phyloP scores from a whole-genome alignment of 2,113 vertebrate species.

The Patagioenas fasciata region DNA sequence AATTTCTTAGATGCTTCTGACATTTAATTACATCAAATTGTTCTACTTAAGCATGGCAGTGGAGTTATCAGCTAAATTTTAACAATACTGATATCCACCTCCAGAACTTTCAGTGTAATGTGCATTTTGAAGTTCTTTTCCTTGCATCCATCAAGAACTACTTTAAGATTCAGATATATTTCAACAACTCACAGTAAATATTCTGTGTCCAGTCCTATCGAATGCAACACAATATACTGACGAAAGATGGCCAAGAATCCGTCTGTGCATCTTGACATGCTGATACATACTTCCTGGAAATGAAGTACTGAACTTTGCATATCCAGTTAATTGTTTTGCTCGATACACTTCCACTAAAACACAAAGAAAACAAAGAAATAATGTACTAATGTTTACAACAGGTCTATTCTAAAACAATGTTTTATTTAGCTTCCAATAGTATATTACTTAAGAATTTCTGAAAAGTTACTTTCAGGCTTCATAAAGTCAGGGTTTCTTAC shows the following conservation, averaged over 20 bases:
- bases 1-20: neutral
- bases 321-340: slow-evolving; percentile 90
- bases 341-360: slow-evolving; percentile 87
- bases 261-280: slow-evolving; percentile 91
- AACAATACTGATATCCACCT: neutral
- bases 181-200: slow-evolving; percentile 92
- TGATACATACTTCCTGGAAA: slow-evolving; percentile 93
- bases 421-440: neutral
- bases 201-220: slow-evolving; percentile 94
- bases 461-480: neutral
- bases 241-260: slow-evolving; percentile 97
- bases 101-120: neutral
- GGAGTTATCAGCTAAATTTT: neutral
- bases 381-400: neutral
- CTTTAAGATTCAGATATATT: neutral
- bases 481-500: accelerated
- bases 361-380: slow-evolving; percentile 14
- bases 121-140: neutral
- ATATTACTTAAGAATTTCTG: neutral
- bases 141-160: neutral
- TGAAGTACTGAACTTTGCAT: slow-evolving; percentile 84
- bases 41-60: accelerated
- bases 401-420: neutral
- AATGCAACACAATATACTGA: slow-evolving; percentile 99
- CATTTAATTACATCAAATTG: neutral